These are phyloP conservation scores for Papilio glaucus DNA, from an alignment of 1,140 invertebrate genomes.

Conservation along the genomic window DNA sequence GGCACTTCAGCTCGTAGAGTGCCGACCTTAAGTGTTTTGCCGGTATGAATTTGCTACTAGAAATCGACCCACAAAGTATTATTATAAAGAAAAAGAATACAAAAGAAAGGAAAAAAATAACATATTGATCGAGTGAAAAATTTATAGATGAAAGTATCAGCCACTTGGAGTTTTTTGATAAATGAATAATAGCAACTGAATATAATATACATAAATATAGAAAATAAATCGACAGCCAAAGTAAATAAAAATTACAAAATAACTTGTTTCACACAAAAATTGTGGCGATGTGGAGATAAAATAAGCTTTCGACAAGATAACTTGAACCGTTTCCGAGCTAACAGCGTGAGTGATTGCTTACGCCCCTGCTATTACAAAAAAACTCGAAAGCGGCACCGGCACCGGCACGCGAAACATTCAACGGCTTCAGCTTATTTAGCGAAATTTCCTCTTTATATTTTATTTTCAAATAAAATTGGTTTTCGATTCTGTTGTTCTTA, in stretches of 20 bases:
- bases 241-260: background rate
- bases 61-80: too few relatives aligned
- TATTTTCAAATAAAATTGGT: background rate
- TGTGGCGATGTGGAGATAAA: slow-evolving; percentile 2
- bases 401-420: slow-evolving; percentile 9
- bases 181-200: too few relatives aligned
- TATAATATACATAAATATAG: background rate
- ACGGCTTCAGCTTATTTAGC: background rate
- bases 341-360: slow-evolving; percentile 24
- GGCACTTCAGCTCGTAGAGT: too few relatives aligned
- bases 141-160: too few relatives aligned
- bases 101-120: too few relatives aligned
- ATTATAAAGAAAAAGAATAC: too few relatives aligned
- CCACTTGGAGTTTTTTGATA: too few relatives aligned
- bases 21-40: too few relatives aligned
- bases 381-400: slow-evolving; percentile 12
- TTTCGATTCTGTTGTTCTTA: too few relatives aligned
- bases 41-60: too few relatives aligned
- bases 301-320: slow-evolving; percentile 24
- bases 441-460: background rate
- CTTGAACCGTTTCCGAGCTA: slow-evolving; percentile 24
- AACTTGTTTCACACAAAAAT: slow-evolving; percentile 4
- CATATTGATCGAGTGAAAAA: too few relatives aligned
- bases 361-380: slow-evolving; percentile 18
- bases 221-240: background rate